Percentiles rank a stretch among this genome's conserved stretches.
Evolutionary conservation across 2,113 vertebrate species (phyloP).

Genomic region (Calyptomena viridis): DNA sequence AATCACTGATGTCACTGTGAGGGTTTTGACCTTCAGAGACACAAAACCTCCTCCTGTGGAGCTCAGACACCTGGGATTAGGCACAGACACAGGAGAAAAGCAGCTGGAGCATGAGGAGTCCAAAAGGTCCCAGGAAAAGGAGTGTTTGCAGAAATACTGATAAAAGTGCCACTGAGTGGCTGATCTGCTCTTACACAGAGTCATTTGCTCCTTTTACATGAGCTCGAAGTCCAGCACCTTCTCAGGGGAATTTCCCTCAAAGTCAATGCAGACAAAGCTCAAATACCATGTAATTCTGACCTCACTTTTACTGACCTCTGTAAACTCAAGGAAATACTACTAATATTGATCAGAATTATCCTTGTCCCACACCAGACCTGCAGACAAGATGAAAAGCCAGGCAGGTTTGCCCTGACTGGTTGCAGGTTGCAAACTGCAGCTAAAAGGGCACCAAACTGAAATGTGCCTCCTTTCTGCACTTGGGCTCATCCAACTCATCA

Average conservation of each 20-base stretch:
- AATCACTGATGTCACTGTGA: not conserved
- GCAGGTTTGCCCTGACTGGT: not conserved
- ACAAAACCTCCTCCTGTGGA: not conserved
- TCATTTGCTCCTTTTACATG: not conserved
- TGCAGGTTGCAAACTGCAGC: not conserved
- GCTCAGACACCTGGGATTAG: not conserved
- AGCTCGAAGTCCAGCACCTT: not conserved
- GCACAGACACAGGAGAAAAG: not conserved
- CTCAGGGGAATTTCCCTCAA: not conserved
- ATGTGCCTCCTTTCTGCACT: not conserved
- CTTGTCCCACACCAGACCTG: not conserved
- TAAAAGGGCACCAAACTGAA: not conserved
- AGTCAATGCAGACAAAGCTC: not conserved
- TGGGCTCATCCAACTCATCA: not conserved
- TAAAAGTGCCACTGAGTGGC: not conserved
- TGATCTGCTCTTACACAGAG: not conserved
- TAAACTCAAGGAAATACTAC: not conserved
- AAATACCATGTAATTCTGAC: not conserved
- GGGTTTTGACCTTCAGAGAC: slow-evolving; percentile 19
- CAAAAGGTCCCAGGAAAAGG: not conserved
- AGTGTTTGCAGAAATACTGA: not conserved
- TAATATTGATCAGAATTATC: not conserved
- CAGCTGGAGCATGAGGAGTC: not conserved
- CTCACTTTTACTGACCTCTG: not conserved
- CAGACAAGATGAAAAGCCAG: not conserved